A percentile compares a stretch with the other conserved stretches of the same genome.
Evolutionary conservation across 2,888 invertebrate species (phyloP).

Genomic region (Nezara viridula): DNA sequence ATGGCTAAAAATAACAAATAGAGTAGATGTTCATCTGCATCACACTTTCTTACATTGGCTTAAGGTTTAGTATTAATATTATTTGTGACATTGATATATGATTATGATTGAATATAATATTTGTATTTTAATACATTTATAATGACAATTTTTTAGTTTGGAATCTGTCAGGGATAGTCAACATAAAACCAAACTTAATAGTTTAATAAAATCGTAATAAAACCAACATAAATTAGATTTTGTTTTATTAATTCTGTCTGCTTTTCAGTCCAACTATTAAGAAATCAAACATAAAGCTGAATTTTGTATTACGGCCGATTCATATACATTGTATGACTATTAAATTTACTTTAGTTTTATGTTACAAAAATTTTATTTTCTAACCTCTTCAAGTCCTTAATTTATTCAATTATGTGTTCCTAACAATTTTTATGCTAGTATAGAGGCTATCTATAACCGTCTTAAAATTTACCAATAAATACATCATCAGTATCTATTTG

Average conservation of each 20-base stretch:
- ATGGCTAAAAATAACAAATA: conserved; percentile 32
- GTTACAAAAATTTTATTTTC: too few relatives aligned
- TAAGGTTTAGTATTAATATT: background rate
- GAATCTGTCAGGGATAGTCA: background rate
- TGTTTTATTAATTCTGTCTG: background rate
- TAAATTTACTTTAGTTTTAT: background rate
- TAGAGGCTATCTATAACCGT: too few relatives aligned
- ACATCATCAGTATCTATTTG: too few relatives aligned
- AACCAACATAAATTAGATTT: too few relatives aligned
- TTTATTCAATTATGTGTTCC: too few relatives aligned
- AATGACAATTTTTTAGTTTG: background rate
- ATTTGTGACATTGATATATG: background rate
- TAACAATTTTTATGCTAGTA: too few relatives aligned
- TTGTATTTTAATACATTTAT: background rate
- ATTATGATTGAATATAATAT: background rate
- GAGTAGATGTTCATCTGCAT: conserved; percentile 38
- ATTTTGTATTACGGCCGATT: too few relatives aligned
- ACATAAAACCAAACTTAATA: background rate
- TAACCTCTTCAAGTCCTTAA: too few relatives aligned
- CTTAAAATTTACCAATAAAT: too few relatives aligned
- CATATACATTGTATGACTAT: background rate
- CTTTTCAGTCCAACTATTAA: background rate
- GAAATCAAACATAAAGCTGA: too few relatives aligned
- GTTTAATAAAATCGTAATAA: too few relatives aligned
- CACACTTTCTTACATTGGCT: conserved; percentile 46